Evolutionary conservation across 2,113 vertebrate genomes (phyloP), one percentile per base, ranked within the genome.

Genomic region (Stomatorhinus ivindoensis): DNA sequence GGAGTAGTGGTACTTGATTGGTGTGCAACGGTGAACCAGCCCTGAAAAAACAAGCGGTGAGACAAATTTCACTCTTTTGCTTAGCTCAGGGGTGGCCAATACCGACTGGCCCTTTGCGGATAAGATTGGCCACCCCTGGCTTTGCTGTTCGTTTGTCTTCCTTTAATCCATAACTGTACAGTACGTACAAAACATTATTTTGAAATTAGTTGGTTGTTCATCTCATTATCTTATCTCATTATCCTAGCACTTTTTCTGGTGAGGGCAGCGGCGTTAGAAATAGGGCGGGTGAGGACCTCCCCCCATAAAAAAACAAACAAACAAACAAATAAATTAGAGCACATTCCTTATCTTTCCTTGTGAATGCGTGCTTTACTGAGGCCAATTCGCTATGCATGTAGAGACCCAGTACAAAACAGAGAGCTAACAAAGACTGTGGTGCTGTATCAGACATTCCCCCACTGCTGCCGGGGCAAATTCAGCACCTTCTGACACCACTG

Each of bases 1-100:
- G 88, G 97, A 97, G 96, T 98, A 98, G 94, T 98, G 97, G 94
- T 98, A 98, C 93, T 97, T 97, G 91, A 98, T 96, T 91, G 95
- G 95, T 10, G 95, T 96, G 93, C 97, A 98, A 89, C 97, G 97
- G 91, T 95, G 95, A 92, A 98, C 95, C 90, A 98, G 93, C 55
- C 96, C 96, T 97, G 93, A 42, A 88, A 87, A 4, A 93, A 61
- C 92, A 19, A 90, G 48, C 91, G 61, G 15, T 35, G 53, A 89
- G 10, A 35, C 19, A 47, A 47, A 48, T 31, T 31, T 31, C 61
- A 4, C 55, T 61, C n/a, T 31, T 69, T 31, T 19, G 5, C 19
- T 13, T 31, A 31, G 10, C 61, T 31, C 50, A 51, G 50, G 50
- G 50, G 50, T 51, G 50, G 13, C 13, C 48, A 15, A 50, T 50